Evolutionary conservation across 2,113 vertebrate species (phyloP), one percentile per base, ranked within the genome.

Genomic region (Pteruthius melanotis): DNA sequence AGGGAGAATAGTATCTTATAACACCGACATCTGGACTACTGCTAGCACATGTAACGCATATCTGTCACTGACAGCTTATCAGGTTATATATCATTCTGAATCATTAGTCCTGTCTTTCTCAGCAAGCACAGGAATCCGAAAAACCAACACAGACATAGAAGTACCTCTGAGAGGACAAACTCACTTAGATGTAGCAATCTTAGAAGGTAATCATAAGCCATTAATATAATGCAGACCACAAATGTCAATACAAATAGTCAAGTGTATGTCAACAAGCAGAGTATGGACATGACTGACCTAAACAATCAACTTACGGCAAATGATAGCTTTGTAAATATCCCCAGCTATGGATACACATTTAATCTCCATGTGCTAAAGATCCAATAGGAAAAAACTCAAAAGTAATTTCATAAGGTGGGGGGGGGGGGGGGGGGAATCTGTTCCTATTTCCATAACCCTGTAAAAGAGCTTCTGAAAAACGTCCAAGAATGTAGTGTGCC

Each of bases 1-100:
- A 94, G 83, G 83, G 74, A 91, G 85, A 94, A 85, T 11, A 77
- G 45, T 84, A 74, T 91, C 49, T 70, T 79, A 4, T 93, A 86
- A 90, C 95, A 92, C 83, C 61, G 93, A 88, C 79, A 97, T 96
- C 96, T 96, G 95, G 93, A 92, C 76, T 87, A 71, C 70, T 83
- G 80, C 77, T 97, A 80, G 72, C 7, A 5, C 45, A 45, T 94
- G 69, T 50, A 87, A 95, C 59, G 56, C 49, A 23, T 96, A 94
- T 97, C 93, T 94, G 94, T 96, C 96, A 91, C 94, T 95, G 96
- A 94, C 91, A 97, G 94, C 54, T 97, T 97, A 95, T 95, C 94
- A 75, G 74, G 74, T 83, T 88, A 93, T 97, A 97, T 87, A 96
- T 95, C 96, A 96, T 94, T 94, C 91, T 92, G 35, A 92, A 77